Base-by-base conservation (phyloP, 1,140 invertebrate genomes). In the Brachionus plicatilis region DNA sequence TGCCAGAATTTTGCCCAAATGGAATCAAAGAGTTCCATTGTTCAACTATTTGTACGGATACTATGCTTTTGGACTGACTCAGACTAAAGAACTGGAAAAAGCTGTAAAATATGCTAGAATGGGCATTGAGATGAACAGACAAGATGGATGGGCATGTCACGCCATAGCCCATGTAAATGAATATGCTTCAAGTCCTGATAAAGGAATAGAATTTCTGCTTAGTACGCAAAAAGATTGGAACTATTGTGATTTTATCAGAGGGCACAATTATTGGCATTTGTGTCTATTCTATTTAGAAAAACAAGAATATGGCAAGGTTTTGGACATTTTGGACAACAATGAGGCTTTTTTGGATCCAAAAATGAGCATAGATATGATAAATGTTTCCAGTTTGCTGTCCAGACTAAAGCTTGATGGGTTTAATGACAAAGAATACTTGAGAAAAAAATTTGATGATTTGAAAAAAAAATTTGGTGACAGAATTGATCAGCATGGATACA, bases 181-280 rank as follows among this genome's bases (percentile, higher is more conserved):
- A 87, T 92, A 92, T 91, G 88, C 86, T 68, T 90, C 90, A 0
- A 83, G 88, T 53, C 87, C 87, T 47, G 86, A 90, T n/a, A 89
- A 91, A 85, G 92, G 92, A 50, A 89, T 91, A 45, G 72, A 86
- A 41, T 91, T 92, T 83, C 85, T 92, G 86, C 87, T 88, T 8
- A 87, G 86, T 8, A 92, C 91, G 20, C 87, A 88, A 41, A 85
- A 86, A 4, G 88, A 92, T 84, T 92, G 92, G 92, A 85, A 24
- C 7, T 70, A 86, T 17, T 91, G 91, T 86, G 89, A 88, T n/a
- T 88, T 91, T 87, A 83, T 92, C 14, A 89, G 91, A 1, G 90
- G 91, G 85, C 92, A 92, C 85, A 92, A 92, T 78, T 91, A 89
- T 86, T 92, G 92, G 92, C 92, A 92, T 86, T 90, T 88, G 88